Evolutionary conservation across 2,113 vertebrate genomes (phyloP).

Genomic region (Labeo catla): DNA sequence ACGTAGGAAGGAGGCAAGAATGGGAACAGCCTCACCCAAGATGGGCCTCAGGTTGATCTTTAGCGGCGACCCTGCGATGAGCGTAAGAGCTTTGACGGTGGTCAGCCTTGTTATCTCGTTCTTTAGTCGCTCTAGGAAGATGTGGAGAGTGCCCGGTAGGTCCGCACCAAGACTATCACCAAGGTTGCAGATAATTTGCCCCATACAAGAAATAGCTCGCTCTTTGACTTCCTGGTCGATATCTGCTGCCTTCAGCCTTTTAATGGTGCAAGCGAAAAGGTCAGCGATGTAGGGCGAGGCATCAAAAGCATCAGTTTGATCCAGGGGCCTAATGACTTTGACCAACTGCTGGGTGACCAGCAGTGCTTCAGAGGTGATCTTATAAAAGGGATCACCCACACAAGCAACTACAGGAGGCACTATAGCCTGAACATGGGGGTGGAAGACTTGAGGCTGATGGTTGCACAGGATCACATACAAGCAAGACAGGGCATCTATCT

Average conservation of each 20-base stretch:
- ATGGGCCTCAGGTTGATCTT: conserved; percentile 94
- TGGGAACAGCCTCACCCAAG: conserved; percentile 93
- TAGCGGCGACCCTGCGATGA: conserved; percentile 94
- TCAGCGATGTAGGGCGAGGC: conserved; percentile 94
- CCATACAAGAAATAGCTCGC: conserved; percentile 98
- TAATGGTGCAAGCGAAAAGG: conserved; percentile 95
- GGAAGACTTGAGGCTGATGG: conserved; percentile 95
- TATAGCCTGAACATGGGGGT: conserved; percentile 93
- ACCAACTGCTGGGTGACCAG: conserved; percentile 97
- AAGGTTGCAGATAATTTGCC: conserved; percentile 97
- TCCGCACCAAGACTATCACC: conserved; percentile 93
- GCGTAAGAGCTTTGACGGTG: conserved; percentile 92
- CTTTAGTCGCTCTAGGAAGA: conserved; percentile 96
- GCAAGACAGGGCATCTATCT: conserved; percentile 96
- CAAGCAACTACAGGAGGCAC: conserved; percentile 96
- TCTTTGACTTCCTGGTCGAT: conserved; percentile 99
- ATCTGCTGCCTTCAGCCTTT: conserved; percentile 94
- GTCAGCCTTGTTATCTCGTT: conserved; percentile 97
- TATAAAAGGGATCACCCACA: conserved; percentile 98
- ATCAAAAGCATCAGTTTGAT: conserved; percentile 90
- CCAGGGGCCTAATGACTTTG: conserved; percentile 95
- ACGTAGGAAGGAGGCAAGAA: conserved; percentile 95
- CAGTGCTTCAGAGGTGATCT: conserved; percentile 98
- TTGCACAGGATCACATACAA: conserved; percentile 96
- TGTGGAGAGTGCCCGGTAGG: conserved; percentile 91